A percentile compares a stretch with the other conserved stretches of the same genome.
Conservation (phyloP, 2,888 invertebrate species). For the Andrena trimmerana region DNA sequence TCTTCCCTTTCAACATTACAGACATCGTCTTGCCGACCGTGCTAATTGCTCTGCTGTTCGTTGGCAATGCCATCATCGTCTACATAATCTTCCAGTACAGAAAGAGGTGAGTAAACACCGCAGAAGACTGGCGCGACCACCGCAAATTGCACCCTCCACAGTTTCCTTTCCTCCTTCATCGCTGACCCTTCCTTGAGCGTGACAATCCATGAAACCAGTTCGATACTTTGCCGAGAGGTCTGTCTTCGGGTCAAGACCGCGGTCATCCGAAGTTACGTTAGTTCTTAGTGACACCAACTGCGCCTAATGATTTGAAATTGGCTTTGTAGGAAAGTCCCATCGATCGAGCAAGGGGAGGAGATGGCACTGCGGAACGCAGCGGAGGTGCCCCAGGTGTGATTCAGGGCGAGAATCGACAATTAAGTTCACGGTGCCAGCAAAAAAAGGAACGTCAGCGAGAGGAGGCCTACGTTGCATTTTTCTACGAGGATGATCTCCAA, state of each 20-base stretch:
- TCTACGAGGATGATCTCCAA: slow-evolving; percentile 50
- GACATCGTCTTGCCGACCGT: slow-evolving; percentile 91
- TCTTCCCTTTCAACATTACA: slow-evolving; percentile 83
- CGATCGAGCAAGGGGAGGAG: slow-evolving; percentile 83
- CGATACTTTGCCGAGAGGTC: background rate
- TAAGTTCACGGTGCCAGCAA: slow-evolving; percentile 41
- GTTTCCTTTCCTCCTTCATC: background rate
- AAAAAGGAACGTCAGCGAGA: slow-evolving; percentile 40
- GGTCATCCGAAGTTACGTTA: too few species aligned
- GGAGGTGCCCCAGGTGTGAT: slow-evolving; percentile 80
- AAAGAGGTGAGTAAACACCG: slow-evolving; percentile 87
- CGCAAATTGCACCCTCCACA: slow-evolving; percentile 1
- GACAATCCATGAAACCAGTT: background rate
- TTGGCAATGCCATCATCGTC: slow-evolving; percentile 90
- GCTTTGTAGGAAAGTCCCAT: slow-evolving; percentile 83
- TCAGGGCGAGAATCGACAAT: slow-evolving; percentile 11
- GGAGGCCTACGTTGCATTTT: slow-evolving; percentile 55
- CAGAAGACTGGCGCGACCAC: background rate
- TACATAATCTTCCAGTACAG: slow-evolving; percentile 91
- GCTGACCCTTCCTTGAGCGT: background rate
- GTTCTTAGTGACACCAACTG: background rate
- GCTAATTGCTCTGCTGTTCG: slow-evolving; percentile 90
- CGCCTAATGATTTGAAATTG: background rate
- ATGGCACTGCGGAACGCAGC: slow-evolving; percentile 73
- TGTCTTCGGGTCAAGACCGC: too few species aligned